Percentiles rank a stretch among this genome's conserved stretches.
phyloP scores from a whole-genome alignment of 2,113 vertebrate species.

The Amblyopsis rosae region DNA sequence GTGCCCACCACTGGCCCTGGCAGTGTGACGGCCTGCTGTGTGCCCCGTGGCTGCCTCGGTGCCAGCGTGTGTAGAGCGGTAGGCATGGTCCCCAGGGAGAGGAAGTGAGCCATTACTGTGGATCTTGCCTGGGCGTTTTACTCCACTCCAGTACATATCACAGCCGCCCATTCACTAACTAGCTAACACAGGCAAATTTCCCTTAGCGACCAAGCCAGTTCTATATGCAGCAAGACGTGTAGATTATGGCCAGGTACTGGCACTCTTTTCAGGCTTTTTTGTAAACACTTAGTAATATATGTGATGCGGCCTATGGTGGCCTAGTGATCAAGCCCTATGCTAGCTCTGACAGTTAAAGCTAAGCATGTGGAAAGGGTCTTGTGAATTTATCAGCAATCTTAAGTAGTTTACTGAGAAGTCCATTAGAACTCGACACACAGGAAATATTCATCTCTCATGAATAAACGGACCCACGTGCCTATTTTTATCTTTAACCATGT shows the following conservation, averaged over 20 bases:
- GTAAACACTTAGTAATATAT: constrained; percentile 39
- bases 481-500: constrained; percentile 19
- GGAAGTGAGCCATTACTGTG: constrained; percentile 74
- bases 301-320: constrained; percentile 9
- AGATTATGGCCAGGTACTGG: constrained; percentile 32
- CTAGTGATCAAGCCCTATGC: no score
- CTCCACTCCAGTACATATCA: constrained; percentile 74
- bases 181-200: constrained; percentile 74
- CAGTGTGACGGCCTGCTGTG: constrained; percentile 41
- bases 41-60: constrained; percentile 60
- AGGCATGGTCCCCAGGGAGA: constrained; percentile 60
- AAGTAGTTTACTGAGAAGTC: background rate
- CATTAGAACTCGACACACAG: constrained; percentile 5
- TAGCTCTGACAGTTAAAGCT: background rate
- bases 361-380: constrained; percentile 7
- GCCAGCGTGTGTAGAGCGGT: constrained; percentile 61
- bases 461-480: constrained; percentile 12
- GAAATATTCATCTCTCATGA: constrained; percentile 21
- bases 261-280: constrained; percentile 47
- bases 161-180: constrained; percentile 64
- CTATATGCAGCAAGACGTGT: background rate
- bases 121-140: constrained; percentile 70
- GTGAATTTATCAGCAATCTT: constrained; percentile 6
- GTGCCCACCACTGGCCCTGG: constrained; percentile 25
- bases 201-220: constrained; percentile 56